phyloP scores from a whole-genome alignment of 2,888 invertebrate species.

The Coenonympha glycerion region DNA sequence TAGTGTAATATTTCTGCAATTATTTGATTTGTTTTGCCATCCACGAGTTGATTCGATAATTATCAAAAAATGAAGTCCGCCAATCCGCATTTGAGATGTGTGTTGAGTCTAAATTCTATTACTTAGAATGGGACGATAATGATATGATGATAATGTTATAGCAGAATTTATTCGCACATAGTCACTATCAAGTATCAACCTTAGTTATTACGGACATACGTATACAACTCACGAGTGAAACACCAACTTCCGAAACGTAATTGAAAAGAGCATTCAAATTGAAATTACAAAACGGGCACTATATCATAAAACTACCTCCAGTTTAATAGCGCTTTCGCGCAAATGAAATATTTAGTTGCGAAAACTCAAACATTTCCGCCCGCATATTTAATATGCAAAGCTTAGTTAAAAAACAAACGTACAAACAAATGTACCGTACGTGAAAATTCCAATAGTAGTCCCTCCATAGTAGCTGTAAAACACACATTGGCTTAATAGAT shows the following conservation, averaged over 20 bases:
- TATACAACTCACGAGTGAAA: too few species aligned
- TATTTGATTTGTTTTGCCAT: too few species aligned
- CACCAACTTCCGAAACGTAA: not conserved
- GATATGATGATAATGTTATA: too few species aligned
- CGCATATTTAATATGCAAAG: constrained; percentile 15
- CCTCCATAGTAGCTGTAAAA: constrained; percentile 8
- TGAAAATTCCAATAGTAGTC: constrained; percentile 13
- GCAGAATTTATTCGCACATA: too few species aligned
- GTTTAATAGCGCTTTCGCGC: constrained; percentile 6
- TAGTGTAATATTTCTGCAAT: too few species aligned
- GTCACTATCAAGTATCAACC: too few species aligned
- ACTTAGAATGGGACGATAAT: too few species aligned
- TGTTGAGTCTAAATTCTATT: too few species aligned
- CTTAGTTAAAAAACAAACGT: not conserved
- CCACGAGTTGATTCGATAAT: too few species aligned
- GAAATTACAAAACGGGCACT: not conserved
- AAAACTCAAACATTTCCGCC: constrained; percentile 18
- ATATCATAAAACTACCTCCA: not conserved
- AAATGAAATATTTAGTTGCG: not conserved
- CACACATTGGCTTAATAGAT: constrained; percentile 14
- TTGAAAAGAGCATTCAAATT: not conserved
- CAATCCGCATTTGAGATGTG: too few species aligned
- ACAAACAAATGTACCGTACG: not conserved
- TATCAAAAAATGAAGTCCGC: too few species aligned
- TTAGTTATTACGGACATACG: too few species aligned